Evolutionary conservation across 2,888 invertebrate genomes (phyloP), one percentile per base, ranked within the genome.

Genomic region (Teleiodes luculella): DNA sequence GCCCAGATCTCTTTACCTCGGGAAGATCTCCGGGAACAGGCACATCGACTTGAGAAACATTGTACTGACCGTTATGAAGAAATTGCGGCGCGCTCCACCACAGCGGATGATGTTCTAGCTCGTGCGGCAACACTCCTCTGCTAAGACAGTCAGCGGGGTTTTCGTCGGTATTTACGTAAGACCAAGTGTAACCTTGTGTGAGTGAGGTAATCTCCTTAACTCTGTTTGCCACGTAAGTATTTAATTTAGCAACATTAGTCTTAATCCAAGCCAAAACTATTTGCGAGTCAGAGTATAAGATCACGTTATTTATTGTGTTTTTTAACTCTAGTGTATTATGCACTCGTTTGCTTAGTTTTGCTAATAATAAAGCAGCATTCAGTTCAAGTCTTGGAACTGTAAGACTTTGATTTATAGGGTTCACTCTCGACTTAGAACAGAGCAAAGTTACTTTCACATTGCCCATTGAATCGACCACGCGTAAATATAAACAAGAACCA

Each of bases 301-400:
- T n/a, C n/a, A n/a, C n/a, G n/a, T n/a, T n/a, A n/a, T n/a, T n/a
- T n/a, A n/a, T n/a, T 11, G 20, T 33, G 7, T 52, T 43, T 16
- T 43, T 52, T 11, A 24, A 16, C 6, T 14, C 5, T 28, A 63
- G 24, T 8, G 39, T 56, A 7, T 52, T 13, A 14, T 56, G n/a
- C 1, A 59, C 56, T 54, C 49, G 58, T 0, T 1, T 8, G 10
- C 49, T 13, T 14, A 64, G 50, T 20, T 51, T 58, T 2, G 60
- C 11, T 1, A 63, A 50, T 7, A 63, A 14, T 5, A 61, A 36
- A 1, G 58, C 59, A 39, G 59, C 59, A 39, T 63, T 63, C 1
- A 63, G 50, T 36, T 63, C 61, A 6, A 63, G 36, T 5, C 50
- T 53, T 0, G 60, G 61, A 8, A 57, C 46, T 10, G 61, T 58